Evolutionary conservation across 92 coral and sea anemone species (phyloP).

Genomic region (Phenganax subtilis): DNA sequence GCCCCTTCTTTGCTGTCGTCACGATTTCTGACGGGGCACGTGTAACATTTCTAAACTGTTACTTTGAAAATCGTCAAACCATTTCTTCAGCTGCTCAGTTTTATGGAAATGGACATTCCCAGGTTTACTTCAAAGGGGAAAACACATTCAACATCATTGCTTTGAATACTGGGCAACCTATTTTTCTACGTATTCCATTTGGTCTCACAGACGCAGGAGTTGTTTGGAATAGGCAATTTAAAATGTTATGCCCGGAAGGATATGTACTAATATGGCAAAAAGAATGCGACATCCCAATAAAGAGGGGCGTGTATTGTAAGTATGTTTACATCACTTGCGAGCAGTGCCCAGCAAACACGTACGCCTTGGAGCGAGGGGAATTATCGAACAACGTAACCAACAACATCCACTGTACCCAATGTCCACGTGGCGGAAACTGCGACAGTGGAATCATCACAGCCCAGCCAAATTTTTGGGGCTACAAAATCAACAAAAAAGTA

Average conservation of each 20-base stretch:
- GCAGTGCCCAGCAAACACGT: conserved; percentile 22
- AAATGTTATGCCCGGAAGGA: conserved; percentile 21
- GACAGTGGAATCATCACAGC: conserved; percentile 7
- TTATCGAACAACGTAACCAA: not conserved
- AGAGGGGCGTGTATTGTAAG: not conserved
- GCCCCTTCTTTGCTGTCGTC: conserved; percentile 1
- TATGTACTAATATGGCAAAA: not conserved
- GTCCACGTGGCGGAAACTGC: conserved; percentile 22
- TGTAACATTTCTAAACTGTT: not conserved
- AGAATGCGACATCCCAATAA: not conserved
- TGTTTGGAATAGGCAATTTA: not conserved
- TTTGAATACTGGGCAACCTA: not conserved
- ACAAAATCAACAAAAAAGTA: not conserved
- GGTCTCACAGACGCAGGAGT: not conserved
- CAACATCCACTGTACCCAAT: conserved; percentile 3
- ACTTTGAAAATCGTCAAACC: conserved; percentile 23
- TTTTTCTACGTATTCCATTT: not conserved
- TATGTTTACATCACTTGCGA: not conserved
- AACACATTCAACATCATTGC: conserved; percentile 6
- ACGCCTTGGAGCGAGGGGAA: not conserved
- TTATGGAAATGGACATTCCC: not conserved
- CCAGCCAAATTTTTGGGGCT: conserved; percentile 29
- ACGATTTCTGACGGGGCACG: not conserved
- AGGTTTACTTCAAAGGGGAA: not conserved
- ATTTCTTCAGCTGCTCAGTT: conserved; percentile 3